Conservation (phyloP, 1,140 invertebrate genomes). For the Carcinoscorpius rotundicauda region DNA sequence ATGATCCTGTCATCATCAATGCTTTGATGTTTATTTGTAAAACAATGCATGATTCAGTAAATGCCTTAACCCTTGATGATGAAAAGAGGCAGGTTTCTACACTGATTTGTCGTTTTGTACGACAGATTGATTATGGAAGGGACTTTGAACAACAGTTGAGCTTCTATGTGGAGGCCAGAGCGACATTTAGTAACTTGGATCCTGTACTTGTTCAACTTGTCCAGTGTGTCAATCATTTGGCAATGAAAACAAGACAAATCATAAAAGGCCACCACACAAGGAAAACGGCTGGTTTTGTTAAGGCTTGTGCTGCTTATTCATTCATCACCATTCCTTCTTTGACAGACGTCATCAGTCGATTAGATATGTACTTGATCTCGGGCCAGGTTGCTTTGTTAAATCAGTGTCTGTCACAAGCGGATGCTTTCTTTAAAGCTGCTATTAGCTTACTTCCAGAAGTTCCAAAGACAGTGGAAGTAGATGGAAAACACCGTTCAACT, state of each 20-base stretch:
- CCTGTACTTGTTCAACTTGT: slow-evolving; percentile 68
- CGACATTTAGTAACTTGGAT: slow-evolving; percentile 79
- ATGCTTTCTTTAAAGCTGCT: slow-evolving; percentile 83
- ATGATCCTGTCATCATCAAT: slow-evolving; percentile 73
- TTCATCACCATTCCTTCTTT: slow-evolving; percentile 94
- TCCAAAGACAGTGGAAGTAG: slow-evolving; percentile 56
- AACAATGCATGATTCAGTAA: slow-evolving; percentile 83
- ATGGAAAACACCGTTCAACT: slow-evolving; percentile 54
- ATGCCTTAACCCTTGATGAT: slow-evolving; percentile 84
- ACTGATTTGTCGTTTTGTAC: slow-evolving; percentile 66
- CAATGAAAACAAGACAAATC: slow-evolving; percentile 56
- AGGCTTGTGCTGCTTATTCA: slow-evolving; percentile 86
- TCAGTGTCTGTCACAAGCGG: slow-evolving; percentile 83
- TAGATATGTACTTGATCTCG: slow-evolving; percentile 73
- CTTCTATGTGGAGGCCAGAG: slow-evolving; percentile 85
- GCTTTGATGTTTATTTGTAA: slow-evolving; percentile 72
- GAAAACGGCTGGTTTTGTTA: slow-evolving; percentile 68
- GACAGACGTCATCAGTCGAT: slow-evolving; percentile 52
- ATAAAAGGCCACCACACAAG: slow-evolving; percentile 63
- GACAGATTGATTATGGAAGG: slow-evolving; percentile 61
- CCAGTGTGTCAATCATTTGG: slow-evolving; percentile 66
- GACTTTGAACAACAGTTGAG: slow-evolving; percentile 71
- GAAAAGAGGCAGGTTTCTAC: slow-evolving; percentile 73
- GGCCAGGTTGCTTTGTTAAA: slow-evolving; percentile 81
- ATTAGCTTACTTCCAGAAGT: slow-evolving; percentile 65